Evolutionary conservation across 2,797 vertebrate species (phyloP).

Genomic region (Gorsachius magnificus): DNA sequence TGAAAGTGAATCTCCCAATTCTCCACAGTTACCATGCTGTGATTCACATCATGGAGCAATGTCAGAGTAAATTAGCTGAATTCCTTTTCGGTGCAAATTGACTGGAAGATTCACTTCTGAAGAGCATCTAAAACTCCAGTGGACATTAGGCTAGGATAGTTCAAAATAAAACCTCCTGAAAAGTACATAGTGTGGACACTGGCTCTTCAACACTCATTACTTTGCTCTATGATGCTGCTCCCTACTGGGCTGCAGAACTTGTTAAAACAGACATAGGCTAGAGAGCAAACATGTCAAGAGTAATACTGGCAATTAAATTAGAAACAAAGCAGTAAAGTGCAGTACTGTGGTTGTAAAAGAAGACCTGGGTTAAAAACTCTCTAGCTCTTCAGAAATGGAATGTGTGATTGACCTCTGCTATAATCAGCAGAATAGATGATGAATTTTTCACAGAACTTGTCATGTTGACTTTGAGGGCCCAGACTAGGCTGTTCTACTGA

Average conservation of each 20-base stretch:
- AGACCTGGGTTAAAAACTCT: not conserved
- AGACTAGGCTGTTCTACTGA: not conserved
- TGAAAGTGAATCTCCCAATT: not conserved
- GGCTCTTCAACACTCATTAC: not conserved
- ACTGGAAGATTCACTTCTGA: not conserved
- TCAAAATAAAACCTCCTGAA: not conserved
- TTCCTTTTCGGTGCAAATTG: not conserved
- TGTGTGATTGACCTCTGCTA: not conserved
- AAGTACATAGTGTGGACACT: not conserved
- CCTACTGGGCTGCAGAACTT: not conserved
- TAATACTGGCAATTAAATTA: not conserved
- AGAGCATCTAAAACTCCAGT: not conserved
- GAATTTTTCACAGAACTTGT: not conserved
- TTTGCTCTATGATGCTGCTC: not conserved
- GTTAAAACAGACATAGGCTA: not conserved
- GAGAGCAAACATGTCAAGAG: not conserved
- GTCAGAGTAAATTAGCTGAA: not conserved
- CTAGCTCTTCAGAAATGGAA: not conserved
- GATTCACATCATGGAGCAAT: not conserved
- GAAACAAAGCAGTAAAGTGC: not conserved
- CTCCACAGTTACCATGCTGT: not conserved
- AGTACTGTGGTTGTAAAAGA: not conserved
- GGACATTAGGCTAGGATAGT: not conserved
- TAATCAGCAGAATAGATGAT: not conserved
- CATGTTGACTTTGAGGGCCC: not conserved